Conservation (phyloP, 2,888 invertebrate species). For the Sialis lutaria region DNA sequence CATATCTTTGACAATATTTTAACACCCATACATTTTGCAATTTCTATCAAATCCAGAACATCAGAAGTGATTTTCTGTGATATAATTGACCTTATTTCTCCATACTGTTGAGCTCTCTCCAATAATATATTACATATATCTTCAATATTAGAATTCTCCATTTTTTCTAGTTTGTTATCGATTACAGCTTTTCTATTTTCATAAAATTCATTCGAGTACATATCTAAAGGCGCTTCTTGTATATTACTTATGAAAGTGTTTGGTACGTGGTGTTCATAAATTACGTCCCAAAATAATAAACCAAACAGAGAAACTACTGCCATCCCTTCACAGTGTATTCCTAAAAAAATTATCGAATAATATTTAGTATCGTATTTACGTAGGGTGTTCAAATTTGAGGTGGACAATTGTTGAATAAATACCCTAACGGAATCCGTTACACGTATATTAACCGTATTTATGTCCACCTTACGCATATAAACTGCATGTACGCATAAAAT, state of each 20-base stretch:
- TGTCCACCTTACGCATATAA: no score
- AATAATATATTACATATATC: conserved; percentile 22
- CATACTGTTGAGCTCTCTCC: conserved; percentile 30
- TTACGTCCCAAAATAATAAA: conserved; percentile 64
- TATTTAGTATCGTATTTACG: no score
- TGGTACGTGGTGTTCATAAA: conserved; percentile 36
- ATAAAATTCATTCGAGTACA: conserved; percentile 49
- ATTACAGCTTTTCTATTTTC: conserved; percentile 38
- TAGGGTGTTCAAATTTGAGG: no score
- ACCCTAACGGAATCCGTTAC: no score
- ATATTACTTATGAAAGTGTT: conserved; percentile 42
- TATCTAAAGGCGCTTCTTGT: conserved; percentile 56
- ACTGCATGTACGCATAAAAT: no score
- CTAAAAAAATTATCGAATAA: conserved; percentile 19
- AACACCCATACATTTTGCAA: conserved; percentile 35
- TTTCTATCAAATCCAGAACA: conserved; percentile 21
- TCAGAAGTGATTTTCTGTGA: conserved; percentile 23
- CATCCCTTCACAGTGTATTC: conserved; percentile 56
- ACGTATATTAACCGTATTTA: no score
- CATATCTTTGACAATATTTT: conserved; percentile 36
- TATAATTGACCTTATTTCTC: conserved; percentile 14
- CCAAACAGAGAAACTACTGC: conserved; percentile 43
- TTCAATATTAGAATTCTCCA: conserved; percentile 23
- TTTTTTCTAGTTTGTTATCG: conserved; percentile 29
- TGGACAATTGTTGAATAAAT: no score